These are phyloP conservation scores for Datnioides undecimradiatus DNA, from an alignment of 2,113 vertebrate species.

Conservation along the genomic window DNA sequence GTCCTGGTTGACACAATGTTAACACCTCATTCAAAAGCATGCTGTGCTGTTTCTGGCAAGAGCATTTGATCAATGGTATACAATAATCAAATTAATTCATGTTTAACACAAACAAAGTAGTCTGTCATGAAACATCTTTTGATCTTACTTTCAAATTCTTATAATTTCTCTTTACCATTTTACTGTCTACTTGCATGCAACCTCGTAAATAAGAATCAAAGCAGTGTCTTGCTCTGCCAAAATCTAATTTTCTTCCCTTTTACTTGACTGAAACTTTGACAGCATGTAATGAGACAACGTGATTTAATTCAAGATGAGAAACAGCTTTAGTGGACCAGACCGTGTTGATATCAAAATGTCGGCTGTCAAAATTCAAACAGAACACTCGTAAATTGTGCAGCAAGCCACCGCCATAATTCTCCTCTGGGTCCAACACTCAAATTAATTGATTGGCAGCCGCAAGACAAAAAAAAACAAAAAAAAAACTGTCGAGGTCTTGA, in stretches of 20 bases:
- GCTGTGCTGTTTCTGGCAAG: background rate
- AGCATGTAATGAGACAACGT: background rate
- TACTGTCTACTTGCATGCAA: background rate
- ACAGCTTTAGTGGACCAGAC: constrained; percentile 4
- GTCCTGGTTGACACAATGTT: background rate
- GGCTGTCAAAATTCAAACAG: constrained; percentile 9
- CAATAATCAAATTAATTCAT: background rate
- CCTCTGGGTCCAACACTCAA: background rate
- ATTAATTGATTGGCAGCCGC: constrained; percentile 22
- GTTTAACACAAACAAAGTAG: constrained; percentile 1
- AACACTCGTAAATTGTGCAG: constrained; percentile 17
- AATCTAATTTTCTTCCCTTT: background rate
- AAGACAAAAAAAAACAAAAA: no score
- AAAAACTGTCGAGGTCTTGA: background rate
- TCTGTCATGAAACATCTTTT: background rate
- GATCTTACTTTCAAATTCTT: background rate
- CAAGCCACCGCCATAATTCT: constrained; percentile 6
- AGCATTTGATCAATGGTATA: background rate
- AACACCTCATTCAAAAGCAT: background rate
- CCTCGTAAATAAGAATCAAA: background rate
- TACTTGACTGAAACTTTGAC: background rate
- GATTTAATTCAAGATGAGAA: constrained; percentile 20
- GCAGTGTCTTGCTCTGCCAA: background rate
- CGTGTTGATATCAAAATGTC: constrained; percentile 19
- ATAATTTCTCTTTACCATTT: background rate